Evolutionary conservation across 2,113 vertebrate species (phyloP), one percentile per base, ranked within the genome.

Genomic region (Colius striatus): DNA sequence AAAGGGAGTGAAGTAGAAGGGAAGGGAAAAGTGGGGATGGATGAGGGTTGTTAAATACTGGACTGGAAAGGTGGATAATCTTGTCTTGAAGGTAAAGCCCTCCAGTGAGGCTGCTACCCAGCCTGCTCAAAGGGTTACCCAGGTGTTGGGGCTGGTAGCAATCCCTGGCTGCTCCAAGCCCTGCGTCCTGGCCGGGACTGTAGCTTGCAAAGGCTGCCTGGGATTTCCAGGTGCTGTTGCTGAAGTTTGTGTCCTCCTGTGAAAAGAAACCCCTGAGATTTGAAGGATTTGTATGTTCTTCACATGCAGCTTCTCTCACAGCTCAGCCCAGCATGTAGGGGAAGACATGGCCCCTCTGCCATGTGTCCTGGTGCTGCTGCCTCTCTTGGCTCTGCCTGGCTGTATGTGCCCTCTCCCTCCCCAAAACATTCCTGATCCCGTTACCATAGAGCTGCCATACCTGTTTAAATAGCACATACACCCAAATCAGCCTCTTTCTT

Each of bases 1-100:
- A 97, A 96, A 96, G 70, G 79, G 95, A 96, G 90, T 2, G 15
- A 93, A 94, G 87, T 75, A 68, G 84, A 95, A 77, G 68, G 89
- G 88, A 89, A 93, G 50, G 41, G 21, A 38, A 63, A 81, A 81
- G 29, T 71, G 47, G 43, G 90, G 45, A 74, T 73, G 89, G 92
- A 95, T 91, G 72, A 22, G 36, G 21, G 43, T 81, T 90, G 91
- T 95, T 94, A 94, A 78, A 96, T 71, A 85, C 70, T 16, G 50
- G 91, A 80, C 74, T 66, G 67, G 84, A 94, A 84, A 91, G 90
- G 86, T 94, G 91, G 94, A 88, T 92, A 94, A 94, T 92, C 47
- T 82, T 89, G 68, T 45, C 75, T 95, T 71, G 89, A 92, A 75
- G 84, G 80, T 55, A 90, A 88, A 94, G 47, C 61, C 4, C 20